phyloP scores from a whole-genome alignment of 2,888 invertebrate species.

The Thereva unica region DNA sequence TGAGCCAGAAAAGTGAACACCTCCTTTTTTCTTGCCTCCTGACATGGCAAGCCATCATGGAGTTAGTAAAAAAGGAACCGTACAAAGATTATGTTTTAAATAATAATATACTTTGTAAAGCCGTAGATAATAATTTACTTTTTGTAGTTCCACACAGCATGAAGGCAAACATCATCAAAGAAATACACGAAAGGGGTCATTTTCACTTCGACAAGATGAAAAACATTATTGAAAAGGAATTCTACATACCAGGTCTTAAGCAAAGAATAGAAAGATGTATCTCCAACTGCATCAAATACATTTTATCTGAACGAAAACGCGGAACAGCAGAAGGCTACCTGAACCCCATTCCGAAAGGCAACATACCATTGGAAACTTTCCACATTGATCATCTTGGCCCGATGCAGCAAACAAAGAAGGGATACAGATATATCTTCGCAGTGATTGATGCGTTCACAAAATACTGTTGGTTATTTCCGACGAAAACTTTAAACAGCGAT shows the following conservation, averaged over 20 bases:
- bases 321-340: slow-evolving; percentile 51
- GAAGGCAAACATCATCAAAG: slow-evolving; percentile 38
- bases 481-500: slow-evolving; percentile 13
- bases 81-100: neutral
- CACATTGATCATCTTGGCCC: slow-evolving; percentile 52
- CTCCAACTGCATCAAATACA: slow-evolving; percentile 36
- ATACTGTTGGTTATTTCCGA: slow-evolving; percentile 37
- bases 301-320: slow-evolving; percentile 43
- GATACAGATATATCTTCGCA: slow-evolving; percentile 49
- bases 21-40: no score
- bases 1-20: no score
- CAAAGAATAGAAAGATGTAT: slow-evolving; percentile 26
- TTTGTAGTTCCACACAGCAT: slow-evolving; percentile 42
- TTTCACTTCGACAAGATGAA: slow-evolving; percentile 32
- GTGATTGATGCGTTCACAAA: slow-evolving; percentile 49
- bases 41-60: no score
- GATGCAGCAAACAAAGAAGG: slow-evolving; percentile 35
- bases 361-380: slow-evolving; percentile 46
- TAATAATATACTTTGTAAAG: slow-evolving; percentile 4
- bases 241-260: slow-evolving; percentile 24
- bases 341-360: slow-evolving; percentile 49
- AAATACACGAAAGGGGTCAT: slow-evolving; percentile 28
- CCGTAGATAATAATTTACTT: slow-evolving; percentile 1
- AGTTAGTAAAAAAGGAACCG: no score
- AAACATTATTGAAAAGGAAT: slow-evolving; percentile 33